Evolutionary conservation across 2,888 invertebrate genomes (phyloP), one percentile per base, ranked within the genome.

Genomic region (Ochropleura leucogaster): DNA sequence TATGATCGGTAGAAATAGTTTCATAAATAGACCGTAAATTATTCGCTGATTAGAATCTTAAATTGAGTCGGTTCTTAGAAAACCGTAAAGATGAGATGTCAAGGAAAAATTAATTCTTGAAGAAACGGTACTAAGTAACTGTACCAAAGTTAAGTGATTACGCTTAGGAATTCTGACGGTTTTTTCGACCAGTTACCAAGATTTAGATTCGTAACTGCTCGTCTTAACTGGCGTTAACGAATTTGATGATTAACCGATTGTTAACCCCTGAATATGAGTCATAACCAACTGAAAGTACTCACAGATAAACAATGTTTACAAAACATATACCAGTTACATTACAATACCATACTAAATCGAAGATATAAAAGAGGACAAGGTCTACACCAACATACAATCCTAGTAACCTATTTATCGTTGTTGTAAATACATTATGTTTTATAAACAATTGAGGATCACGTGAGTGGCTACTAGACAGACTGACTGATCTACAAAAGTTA

Each of bases 41-140:
- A 55, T 69, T 66, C 53, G 51, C 44, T 66, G 71, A 84, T 84
- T 77, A 68, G 6, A 20, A 79, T 84, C 72, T 67, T 14, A 77
- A 82, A 79, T 79, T 72, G 68, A 77, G 49, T 67, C 46, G 4
- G 59, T 84, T 84, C 84, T 82, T 2, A 79, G 82, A 74, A 81
- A 77, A 63, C 18, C 59, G 68, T 30, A 62, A 18, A 55, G 42
- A 74, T 66, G 44, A 30, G 5, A 67, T 3, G 51, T 73, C 65
- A 75, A 72, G 72, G 68, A 72, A 75, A 74, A 72, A 59, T 3
- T 10, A 3, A 57, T 60, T 40, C 0, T 46, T 42, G 5, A 57
- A 57, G 30, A 30, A 57, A 6, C 57, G 5, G 3, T 14, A 57
- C 57, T 30, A 57, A 57, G 14, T 14, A 62, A 30, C 30, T 42